Percentiles rank a stretch among this genome's conserved stretches.
Conservation (phyloP, 2,113 vertebrate species). For the Rhea pennata region DNA sequence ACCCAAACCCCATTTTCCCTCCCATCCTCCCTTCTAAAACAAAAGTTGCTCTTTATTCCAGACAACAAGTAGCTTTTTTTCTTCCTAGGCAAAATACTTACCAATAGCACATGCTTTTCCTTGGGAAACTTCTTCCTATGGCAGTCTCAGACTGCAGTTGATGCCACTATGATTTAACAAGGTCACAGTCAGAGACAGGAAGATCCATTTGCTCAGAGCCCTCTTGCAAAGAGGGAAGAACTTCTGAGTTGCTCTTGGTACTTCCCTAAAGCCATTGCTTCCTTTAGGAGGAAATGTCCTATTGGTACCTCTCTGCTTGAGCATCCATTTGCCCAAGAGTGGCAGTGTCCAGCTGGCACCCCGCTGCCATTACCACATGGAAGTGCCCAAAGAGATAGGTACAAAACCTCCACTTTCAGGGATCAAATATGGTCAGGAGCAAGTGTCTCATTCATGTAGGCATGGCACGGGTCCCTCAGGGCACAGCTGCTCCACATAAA, state of each 20-base stretch:
- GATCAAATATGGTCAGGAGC: accelerated
- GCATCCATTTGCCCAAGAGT: background rate
- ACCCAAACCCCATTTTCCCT: background rate
- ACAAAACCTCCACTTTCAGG: background rate
- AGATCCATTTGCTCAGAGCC: too few species aligned
- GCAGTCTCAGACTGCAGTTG: background rate
- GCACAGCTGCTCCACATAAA: accelerated
- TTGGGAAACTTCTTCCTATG: background rate
- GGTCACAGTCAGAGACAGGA: too few species aligned
- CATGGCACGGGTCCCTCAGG: background rate
- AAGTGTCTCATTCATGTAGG: background rate
- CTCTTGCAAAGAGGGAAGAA: background rate
- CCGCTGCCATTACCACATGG: background rate
- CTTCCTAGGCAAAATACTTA: background rate
- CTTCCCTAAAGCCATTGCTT: background rate
- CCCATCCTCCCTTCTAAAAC: background rate
- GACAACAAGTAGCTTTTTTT: background rate
- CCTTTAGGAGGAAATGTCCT: background rate
- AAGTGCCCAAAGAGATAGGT: background rate
- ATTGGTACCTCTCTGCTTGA: background rate
- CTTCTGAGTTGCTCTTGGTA: background rate
- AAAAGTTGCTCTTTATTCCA: background rate
- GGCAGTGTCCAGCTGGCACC: background rate
- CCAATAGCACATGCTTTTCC: background rate
- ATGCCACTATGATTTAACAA: background rate